Percentiles rank a stretch among this genome's conserved stretches.
These are phyloP conservation scores for Emys orbicularis DNA, from an alignment of 2,797 vertebrate species.

Conservation along the genomic window DNA sequence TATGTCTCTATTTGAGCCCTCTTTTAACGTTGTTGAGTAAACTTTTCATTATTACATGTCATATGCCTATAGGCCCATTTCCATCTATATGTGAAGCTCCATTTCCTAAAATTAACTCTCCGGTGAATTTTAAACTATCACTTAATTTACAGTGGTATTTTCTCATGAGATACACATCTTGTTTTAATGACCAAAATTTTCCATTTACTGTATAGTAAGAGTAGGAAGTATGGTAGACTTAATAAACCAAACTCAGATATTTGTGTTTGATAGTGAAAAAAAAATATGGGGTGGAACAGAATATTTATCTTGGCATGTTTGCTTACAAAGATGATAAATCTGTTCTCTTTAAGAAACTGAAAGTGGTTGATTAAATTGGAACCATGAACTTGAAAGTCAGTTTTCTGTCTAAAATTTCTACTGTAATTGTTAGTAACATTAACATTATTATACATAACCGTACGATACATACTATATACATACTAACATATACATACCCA, in stretches of 20 bases:
- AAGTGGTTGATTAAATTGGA: conserved; percentile 17
- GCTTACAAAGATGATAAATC: conserved; percentile 5
- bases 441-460: background rate
- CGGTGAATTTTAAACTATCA: conserved; percentile 37
- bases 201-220: conserved; percentile 31
- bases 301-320: conserved; percentile 57
- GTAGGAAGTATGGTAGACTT: conserved; percentile 18
- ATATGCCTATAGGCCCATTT: background rate
- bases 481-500: background rate
- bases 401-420: background rate
- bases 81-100: background rate
- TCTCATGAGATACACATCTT: conserved; percentile 62
- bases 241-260: conserved; percentile 21
- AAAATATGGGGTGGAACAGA: background rate
- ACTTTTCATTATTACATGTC: background rate
- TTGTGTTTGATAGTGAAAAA: conserved; percentile 50
- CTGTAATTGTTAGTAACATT: background rate
- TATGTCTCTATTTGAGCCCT: background rate
- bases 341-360: conserved; percentile 37
- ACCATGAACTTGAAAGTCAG: conserved; percentile 34
- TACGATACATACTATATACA: background rate
- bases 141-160: conserved; percentile 6
- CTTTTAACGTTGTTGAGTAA: background rate
- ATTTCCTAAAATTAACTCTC: background rate
- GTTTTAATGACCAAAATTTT: conserved; percentile 32